Evolutionary conservation across 2,888 invertebrate genomes (phyloP).

Genomic region (Lissonota sp.): DNA sequence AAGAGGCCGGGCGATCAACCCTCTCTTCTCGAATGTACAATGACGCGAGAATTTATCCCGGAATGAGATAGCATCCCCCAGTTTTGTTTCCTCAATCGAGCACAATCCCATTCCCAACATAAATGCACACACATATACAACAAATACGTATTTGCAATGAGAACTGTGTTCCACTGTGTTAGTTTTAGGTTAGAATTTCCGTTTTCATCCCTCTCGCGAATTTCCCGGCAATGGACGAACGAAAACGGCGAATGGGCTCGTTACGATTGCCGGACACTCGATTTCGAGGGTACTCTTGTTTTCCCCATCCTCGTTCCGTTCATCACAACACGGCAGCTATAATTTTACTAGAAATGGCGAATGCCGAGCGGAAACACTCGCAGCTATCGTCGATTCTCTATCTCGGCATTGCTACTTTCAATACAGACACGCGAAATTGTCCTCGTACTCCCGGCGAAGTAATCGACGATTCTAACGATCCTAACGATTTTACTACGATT

Average conservation of each 20-base stretch:
- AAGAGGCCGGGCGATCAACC: conserved; percentile 37
- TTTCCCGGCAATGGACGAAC: conserved; percentile 32
- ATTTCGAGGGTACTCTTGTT: conserved; percentile 33
- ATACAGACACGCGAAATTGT: conserved; percentile 18
- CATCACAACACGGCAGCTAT: conserved; percentile 8
- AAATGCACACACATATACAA: not conserved
- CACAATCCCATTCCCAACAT: not conserved
- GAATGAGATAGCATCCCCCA: conserved; percentile 6
- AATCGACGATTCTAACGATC: conserved; percentile 9
- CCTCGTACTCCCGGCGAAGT: conserved; percentile 4
- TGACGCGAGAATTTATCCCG: conserved; percentile 43
- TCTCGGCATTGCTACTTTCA: conserved; percentile 8
- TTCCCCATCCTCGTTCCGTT: not conserved
- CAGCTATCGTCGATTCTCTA: not conserved
- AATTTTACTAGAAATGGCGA: conserved; percentile 18
- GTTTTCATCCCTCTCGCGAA: conserved; percentile 21
- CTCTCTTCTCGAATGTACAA: conserved; percentile 27
- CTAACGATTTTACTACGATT: conserved; percentile 31
- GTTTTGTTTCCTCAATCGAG: conserved; percentile 43
- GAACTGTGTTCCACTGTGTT: conserved; percentile 34
- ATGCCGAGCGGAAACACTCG: not conserved
- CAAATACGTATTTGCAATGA: not conserved
- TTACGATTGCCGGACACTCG: conserved; percentile 43
- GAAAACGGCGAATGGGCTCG: conserved; percentile 42
- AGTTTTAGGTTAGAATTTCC: conserved; percentile 47